Percentiles rank a stretch among this genome's conserved stretches.
phyloP scores from a whole-genome alignment of 2,888 invertebrate species.

The Hydrotaea cyrtoneurina region DNA sequence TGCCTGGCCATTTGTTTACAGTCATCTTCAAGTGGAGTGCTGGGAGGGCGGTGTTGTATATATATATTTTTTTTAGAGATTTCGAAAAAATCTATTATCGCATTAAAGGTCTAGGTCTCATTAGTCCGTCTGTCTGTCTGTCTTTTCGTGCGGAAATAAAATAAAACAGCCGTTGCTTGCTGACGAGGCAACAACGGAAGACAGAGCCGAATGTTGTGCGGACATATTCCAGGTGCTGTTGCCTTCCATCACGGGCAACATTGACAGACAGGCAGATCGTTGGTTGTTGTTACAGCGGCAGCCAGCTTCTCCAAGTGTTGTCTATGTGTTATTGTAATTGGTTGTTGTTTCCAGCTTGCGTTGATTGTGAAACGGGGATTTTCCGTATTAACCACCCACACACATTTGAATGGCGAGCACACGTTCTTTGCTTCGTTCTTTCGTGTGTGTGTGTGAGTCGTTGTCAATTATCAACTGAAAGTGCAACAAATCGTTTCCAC shows the following conservation, averaged over 20 bases:
- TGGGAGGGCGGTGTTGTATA: too few relatives aligned
- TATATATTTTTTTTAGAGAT: neutral
- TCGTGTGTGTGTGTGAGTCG: constrained; percentile 4
- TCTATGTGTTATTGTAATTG: neutral
- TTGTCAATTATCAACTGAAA: constrained; percentile 33
- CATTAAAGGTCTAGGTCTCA: constrained; percentile 13
- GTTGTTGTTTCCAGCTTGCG: neutral
- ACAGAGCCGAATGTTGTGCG: neutral
- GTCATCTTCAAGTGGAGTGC: neutral
- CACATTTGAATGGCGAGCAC: constrained; percentile 11
- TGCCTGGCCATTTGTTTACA: constrained; percentile 30
- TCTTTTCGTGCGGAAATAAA: constrained; percentile 18
- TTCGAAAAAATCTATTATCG: constrained; percentile 23
- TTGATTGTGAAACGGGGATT: constrained; percentile 2
- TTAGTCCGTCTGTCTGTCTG: neutral
- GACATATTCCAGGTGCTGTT: constrained; percentile 4
- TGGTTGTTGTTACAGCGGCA: constrained; percentile 15
- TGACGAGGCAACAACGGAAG: neutral
- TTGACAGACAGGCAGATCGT: neutral
- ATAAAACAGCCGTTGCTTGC: neutral
- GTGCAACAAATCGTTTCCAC: constrained; percentile 29
- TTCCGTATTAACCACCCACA: constrained; percentile 22
- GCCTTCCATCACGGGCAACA: neutral
- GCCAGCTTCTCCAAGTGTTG: constrained; percentile 9
- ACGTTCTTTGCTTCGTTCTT: neutral